Base-by-base conservation (phyloP, 2,113 vertebrate genomes). In the Diadophis punctatus region DNA sequence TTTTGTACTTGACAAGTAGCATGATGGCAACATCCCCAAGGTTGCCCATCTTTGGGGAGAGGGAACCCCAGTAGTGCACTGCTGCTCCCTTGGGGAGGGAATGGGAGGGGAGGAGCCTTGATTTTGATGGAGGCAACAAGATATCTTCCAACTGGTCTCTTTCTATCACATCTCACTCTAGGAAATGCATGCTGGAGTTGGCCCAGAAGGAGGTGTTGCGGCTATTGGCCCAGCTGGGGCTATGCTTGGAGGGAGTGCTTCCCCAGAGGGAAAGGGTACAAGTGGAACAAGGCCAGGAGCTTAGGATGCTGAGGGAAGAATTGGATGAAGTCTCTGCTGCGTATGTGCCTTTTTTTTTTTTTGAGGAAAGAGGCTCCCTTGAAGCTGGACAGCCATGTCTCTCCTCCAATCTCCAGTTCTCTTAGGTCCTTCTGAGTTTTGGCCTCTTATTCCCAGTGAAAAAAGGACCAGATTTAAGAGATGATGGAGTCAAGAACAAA, bases 341-440 rank as follows among this genome's bases (percentile, higher is more conserved):
- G 16, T 97, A 93, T 91, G 96, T n/a, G 55, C 11, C 53, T 12
- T 0, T 0, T 14, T n/a, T n/a, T n/a, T n/a, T n/a, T 46, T 74
- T 56, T 34, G n/a, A n/a, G 34, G 1, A 55, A 22, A 88, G 14
- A 14, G 16, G 8, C 23, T 20, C 9, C 56, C 14, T 23, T 14
- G 10, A 46, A 86, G 22, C 55, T 22, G 1, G 48, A 22, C 10
- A 3, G 18, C n/a, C 34, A 27, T 68, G 1, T 30, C 39, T 16
- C 30, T 11, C 18, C 8, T 14, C 68, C 10, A 52, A 22, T 0
- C 18, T 0, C 1, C 43, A 3, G 91, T 12, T 58, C 30, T 27
- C 34, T 60, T 80, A 16, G n/a, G 30, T 30, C 23, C n/a, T 34
- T 39, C 34, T 34, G 11, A n/a, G 25, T 30, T 91, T 23, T 46